Base-by-base conservation (phyloP, 2,113 vertebrate genomes). In the Toxostoma redivivum region DNA sequence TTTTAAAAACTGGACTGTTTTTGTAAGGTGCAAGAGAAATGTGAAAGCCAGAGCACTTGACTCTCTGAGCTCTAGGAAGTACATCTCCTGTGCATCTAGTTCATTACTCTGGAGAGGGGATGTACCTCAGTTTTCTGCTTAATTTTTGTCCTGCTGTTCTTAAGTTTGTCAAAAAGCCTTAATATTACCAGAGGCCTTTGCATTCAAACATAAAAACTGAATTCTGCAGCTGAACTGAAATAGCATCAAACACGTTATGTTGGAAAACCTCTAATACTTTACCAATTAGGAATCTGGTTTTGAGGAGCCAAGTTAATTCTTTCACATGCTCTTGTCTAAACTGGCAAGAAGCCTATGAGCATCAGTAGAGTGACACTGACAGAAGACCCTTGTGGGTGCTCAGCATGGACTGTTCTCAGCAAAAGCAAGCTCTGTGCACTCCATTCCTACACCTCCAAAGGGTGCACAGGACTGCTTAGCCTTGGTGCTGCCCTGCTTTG, bases 1-100 rank as follows among this genome's bases (percentile, higher is more conserved):
- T 72, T 94, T 88, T 54, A 67, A 91, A 94, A 97, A 96, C 94
- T 95, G 93, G 93, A 93, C 45, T 77, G n/a, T 78, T 86, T 85
- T 80, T 7, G 1, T 83, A 80, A 73, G 72, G 65, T 94, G 70
- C 64, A 54, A 93, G 50, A 93, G 74, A 79, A 95, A 92, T 95
- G 92, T 90, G 94, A 97, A 96, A 82, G 38, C 62, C 66, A 77
- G 91, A 94, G 64, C 47, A 27, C 79, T 84, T 71, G 77, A 40
- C 62, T 78, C 33, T 79, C 53, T 45, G 67, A 57, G 70, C 70
- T 87, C 35, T 23, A 19, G 65, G 61, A 71, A 89, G 67, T 78
- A 53, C 24, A 50, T 70, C 81, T 93, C 56, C 72, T 56, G 38
- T 74, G 77, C 76, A 62, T 91, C 69, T 86, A 80, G 72, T 73